A percentile compares a stretch with the other conserved stretches of the same genome.
Evolutionary conservation across 2,113 vertebrate species (phyloP).

Genomic region (Rhineura floridana): DNA sequence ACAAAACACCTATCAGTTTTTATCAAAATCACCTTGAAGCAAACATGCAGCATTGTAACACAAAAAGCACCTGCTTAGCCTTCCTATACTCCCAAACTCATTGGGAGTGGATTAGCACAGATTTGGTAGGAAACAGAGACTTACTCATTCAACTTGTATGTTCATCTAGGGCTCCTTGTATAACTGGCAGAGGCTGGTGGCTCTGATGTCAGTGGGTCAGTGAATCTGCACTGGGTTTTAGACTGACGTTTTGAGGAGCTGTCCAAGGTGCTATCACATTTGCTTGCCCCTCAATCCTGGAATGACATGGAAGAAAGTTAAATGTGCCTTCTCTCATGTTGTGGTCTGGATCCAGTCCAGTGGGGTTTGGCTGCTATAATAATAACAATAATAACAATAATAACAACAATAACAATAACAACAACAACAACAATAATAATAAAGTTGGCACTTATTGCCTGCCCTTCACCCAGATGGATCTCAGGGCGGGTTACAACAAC

Average conservation of each 20-base stretch:
- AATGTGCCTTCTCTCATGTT: not conserved
- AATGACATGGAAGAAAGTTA: not conserved
- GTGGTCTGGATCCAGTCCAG: not conserved
- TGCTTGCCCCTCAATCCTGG: not conserved
- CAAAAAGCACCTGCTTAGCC: not conserved
- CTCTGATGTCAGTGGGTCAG: too few species aligned
- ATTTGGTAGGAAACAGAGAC: fast-evolving
- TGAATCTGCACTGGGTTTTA: not conserved
- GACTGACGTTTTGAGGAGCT: too few species aligned
- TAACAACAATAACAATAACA: too few species aligned
- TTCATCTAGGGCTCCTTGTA: not conserved
- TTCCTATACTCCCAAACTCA: too few species aligned
- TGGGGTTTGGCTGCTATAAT: not conserved
- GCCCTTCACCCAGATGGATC: too few species aligned
- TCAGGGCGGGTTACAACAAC: too few species aligned
- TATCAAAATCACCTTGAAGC: not conserved
- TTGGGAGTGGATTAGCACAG: not conserved
- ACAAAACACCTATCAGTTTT: not conserved
- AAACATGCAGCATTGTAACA: not conserved
- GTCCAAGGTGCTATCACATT: too few species aligned
- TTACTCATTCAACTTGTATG: not conserved
- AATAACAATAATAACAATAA: too few species aligned
- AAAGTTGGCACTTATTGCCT: too few species aligned
- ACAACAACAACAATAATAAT: too few species aligned
- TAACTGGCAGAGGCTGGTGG: too few species aligned